phyloP scores from a whole-genome alignment of 1,140 invertebrate species.

The Tetraneura akinire region DNA sequence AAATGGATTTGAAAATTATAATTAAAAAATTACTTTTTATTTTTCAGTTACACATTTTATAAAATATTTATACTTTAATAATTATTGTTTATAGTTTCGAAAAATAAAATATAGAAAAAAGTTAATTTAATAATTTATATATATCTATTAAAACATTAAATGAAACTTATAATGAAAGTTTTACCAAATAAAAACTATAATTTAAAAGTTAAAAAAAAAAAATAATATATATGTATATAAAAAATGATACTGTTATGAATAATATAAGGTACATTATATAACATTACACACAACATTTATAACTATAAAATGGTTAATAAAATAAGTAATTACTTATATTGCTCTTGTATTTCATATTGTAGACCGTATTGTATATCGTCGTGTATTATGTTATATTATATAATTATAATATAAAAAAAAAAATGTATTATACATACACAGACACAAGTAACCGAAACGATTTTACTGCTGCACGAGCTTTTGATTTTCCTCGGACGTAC shows the following conservation, averaged over 20 bases:
- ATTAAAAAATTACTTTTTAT: too few relatives aligned
- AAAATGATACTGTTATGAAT: not conserved
- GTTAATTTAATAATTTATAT: too few relatives aligned
- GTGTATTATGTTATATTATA: not conserved
- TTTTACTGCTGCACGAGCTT: not conserved
- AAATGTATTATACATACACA: too few relatives aligned
- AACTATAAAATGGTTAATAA: not conserved
- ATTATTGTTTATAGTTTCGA: not conserved
- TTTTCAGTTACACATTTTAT: too few relatives aligned
- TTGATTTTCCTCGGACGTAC: conserved; percentile 10
- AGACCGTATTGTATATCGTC: not conserved
- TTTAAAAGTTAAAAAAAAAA: not conserved
- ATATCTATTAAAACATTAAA: too few relatives aligned
- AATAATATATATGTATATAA: too few relatives aligned
- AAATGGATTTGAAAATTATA: too few relatives aligned
- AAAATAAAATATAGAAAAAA: not conserved
- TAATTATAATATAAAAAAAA: not conserved
- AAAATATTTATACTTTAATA: too few relatives aligned
- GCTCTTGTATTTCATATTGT: not conserved
- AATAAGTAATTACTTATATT: not conserved
- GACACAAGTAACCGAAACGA: not conserved
- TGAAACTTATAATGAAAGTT: not conserved
- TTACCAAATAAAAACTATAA: not conserved
- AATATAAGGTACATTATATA: not conserved
- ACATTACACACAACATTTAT: not conserved